Conservation (phyloP, 2,797 vertebrate genomes). For the Ciconia nigra region DNA sequence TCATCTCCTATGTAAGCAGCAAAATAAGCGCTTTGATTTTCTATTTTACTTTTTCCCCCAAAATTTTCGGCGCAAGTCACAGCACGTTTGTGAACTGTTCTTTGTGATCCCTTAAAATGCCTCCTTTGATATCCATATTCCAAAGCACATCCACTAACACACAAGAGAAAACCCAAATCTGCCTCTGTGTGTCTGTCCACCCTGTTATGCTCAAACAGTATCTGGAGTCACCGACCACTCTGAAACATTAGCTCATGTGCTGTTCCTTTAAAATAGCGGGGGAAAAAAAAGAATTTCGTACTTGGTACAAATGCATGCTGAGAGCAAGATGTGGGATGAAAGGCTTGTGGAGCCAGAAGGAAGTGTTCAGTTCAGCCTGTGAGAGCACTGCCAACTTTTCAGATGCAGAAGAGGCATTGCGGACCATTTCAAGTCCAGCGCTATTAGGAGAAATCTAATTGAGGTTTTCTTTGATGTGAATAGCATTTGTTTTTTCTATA, state of each 20-base stretch:
- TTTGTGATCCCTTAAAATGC: background rate
- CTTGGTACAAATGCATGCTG: background rate
- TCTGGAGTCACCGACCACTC: background rate
- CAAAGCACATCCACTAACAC: background rate
- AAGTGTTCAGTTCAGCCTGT: background rate
- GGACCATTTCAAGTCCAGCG: background rate
- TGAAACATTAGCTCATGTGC: background rate
- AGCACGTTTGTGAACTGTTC: background rate
- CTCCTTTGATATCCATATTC: background rate
- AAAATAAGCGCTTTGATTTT: background rate
- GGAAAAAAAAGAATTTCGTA: background rate
- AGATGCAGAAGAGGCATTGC: background rate
- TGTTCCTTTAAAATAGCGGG: background rate
- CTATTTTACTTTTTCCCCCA: fast-evolving
- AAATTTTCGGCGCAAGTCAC: background rate
- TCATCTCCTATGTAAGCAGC: background rate
- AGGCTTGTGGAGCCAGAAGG: conserved; percentile 2
- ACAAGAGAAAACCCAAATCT: background rate
- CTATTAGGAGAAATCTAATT: background rate
- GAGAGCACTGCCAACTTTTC: background rate
- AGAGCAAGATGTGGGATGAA: conserved; percentile 21
- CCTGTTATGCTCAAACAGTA: background rate
- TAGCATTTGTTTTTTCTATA: background rate
- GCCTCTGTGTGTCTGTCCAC: background rate
- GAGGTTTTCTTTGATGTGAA: background rate